Evolutionary conservation across 1,140 invertebrate species (phyloP).

Genomic region (Scaptomyza graminum): DNA sequence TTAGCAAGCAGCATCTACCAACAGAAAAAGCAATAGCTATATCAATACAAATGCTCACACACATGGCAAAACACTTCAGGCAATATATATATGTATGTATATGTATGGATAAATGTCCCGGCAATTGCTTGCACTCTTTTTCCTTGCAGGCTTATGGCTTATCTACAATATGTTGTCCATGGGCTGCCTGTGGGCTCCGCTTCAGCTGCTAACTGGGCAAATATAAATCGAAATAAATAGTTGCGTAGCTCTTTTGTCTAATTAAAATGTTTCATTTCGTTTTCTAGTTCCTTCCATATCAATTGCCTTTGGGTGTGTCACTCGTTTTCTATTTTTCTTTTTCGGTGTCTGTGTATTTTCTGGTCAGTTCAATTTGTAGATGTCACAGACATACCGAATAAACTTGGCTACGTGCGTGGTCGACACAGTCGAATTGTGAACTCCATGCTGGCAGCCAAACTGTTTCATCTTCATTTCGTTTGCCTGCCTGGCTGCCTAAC

Average conservation of each 20-base stretch:
- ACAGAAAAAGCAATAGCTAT: conserved; percentile 3
- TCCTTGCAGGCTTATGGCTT: background rate
- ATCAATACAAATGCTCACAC: conserved; percentile 35
- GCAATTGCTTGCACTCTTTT: conserved; percentile 25
- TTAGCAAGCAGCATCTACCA: conserved; percentile 22
- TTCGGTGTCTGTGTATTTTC: background rate
- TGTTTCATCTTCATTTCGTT: conserved; percentile 74
- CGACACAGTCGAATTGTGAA: conserved; percentile 8
- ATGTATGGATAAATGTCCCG: background rate
- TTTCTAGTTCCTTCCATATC: conserved; percentile 33
- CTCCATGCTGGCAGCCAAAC: conserved; percentile 60
- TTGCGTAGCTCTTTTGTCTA: conserved; percentile 77
- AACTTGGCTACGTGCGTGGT: conserved; percentile 11
- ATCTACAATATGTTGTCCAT: conserved; percentile 12
- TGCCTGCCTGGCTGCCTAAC: conserved; percentile 12
- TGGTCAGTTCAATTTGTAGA: conserved; percentile 40
- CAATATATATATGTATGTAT: background rate
- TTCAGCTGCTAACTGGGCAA: conserved; percentile 22
- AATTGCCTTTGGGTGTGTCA: conserved; percentile 25
- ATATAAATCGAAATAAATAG: conserved; percentile 77
- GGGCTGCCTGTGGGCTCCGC: conserved; percentile 5
- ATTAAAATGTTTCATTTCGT: conserved; percentile 75
- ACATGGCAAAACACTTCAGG: conserved; percentile 6
- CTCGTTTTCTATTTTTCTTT: conserved; percentile 3
- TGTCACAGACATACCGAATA: conserved; percentile 52